phyloP scores from a whole-genome alignment of 2,113 vertebrate species.

The Bothrops jararaca region DNA sequence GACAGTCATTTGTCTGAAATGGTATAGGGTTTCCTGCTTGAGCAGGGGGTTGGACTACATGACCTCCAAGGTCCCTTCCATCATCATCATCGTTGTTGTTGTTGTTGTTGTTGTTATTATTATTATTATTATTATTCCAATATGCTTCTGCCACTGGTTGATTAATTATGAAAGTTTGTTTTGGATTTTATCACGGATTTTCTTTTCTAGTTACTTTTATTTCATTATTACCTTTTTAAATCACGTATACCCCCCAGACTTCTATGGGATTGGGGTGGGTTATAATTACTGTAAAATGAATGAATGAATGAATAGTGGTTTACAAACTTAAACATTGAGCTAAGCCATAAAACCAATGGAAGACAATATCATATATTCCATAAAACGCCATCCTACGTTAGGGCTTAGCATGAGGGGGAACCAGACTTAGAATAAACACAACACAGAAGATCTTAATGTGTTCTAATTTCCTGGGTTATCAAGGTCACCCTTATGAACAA shows the following conservation, averaged over 20 bases:
- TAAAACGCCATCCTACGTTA: not conserved
- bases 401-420: not conserved
- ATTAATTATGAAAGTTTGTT: not conserved
- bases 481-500: slow-evolving; percentile 20
- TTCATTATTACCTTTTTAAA: not conserved
- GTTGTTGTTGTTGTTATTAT: no score
- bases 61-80: no score
- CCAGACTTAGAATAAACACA: not conserved
- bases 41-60: no score
- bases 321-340: not conserved
- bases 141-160: not conserved
- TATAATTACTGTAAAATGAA: not conserved
- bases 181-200: not conserved
- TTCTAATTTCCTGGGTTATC: slow-evolving; percentile 45
- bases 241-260: not conserved
- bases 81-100: no score
- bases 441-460: slow-evolving; percentile 48
- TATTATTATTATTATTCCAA: not conserved
- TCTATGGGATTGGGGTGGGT: not conserved
- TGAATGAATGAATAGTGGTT: not conserved
- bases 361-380: not conserved
- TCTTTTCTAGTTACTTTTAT: not conserved
- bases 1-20: no score
- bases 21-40: no score
- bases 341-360: not conserved